Evolutionary conservation across 2,888 invertebrate species (phyloP).

Genomic region (Idaea aversata): DNA sequence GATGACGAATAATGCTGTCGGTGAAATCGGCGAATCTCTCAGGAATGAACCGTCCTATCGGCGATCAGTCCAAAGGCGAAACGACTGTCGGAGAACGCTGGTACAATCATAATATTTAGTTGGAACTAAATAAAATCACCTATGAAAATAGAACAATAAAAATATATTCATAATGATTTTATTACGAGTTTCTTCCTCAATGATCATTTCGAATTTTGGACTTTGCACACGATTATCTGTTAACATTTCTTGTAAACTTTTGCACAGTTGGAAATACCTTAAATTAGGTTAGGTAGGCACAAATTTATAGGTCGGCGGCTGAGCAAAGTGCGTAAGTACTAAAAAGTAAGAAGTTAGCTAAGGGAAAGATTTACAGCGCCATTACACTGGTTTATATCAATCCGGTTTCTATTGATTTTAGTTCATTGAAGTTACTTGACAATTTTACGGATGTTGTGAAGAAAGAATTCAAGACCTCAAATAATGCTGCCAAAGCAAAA

Average conservation of each 20-base stretch:
- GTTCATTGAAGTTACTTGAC: constrained; percentile 10
- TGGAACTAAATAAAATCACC: no score
- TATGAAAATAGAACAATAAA: no score
- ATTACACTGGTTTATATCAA: constrained; percentile 22
- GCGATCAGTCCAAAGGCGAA: no score
- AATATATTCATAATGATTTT: no score
- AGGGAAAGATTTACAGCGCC: constrained; percentile 20
- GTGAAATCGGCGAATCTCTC: no score
- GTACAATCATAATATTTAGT: no score
- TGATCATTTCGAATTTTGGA: not conserved
- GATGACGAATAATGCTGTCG: no score
- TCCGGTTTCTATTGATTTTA: constrained; percentile 17
- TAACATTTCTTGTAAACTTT: constrained; percentile 35
- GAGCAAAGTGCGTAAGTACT: constrained; percentile 20
- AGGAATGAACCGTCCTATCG: no score
- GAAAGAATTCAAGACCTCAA: not conserved
- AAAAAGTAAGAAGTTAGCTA: constrained; percentile 13
- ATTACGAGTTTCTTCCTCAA: not conserved
- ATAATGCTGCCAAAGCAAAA: no score
- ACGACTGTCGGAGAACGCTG: no score
- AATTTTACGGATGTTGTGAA: not conserved
- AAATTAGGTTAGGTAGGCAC: constrained; percentile 45
- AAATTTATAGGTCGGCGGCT: constrained; percentile 43
- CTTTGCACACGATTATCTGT: constrained; percentile 3
- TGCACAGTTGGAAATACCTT: constrained; percentile 34